Conservation (phyloP, 2,113 vertebrate genomes). For the Callospermophilus lateralis region DNA sequence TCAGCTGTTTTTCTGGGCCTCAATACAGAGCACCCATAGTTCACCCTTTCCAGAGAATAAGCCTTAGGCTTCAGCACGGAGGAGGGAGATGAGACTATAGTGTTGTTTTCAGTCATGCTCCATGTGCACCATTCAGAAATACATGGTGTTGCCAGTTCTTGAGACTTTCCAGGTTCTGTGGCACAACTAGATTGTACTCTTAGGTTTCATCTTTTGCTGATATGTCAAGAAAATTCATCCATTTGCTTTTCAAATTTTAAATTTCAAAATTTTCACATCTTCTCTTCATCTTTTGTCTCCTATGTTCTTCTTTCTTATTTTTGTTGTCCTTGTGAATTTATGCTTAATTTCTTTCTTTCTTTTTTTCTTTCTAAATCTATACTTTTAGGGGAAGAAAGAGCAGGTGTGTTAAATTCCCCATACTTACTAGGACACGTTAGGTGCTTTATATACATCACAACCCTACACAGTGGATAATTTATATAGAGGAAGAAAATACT, state of each 20-base stretch:
- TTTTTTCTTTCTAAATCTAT: constrained; percentile 15
- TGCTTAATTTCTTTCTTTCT: neutral
- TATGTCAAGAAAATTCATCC: neutral
- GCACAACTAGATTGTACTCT: neutral
- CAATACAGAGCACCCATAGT: neutral
- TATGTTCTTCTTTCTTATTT: neutral
- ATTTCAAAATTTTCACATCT: neutral
- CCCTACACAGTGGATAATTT: constrained; percentile 47
- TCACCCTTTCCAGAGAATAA: neutral
- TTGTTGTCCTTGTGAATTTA: constrained; percentile 32
- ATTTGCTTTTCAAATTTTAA: neutral
- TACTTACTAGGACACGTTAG: constrained; percentile 53
- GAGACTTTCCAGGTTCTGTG: neutral
- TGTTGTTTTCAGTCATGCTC: neutral
- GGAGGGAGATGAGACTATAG: neutral
- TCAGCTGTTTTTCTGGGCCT: neutral
- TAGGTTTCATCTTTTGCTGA: neutral
- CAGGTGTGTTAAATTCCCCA: constrained; percentile 54
- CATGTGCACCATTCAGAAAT: neutral
- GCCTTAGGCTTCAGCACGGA: neutral
- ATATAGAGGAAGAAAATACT: constrained; percentile 40
- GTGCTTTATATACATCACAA: constrained; percentile 53
- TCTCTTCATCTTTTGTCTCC: neutral
- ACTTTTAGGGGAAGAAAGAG: constrained; percentile 29
- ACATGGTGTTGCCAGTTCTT: neutral